A percentile compares a stretch with the other conserved stretches of the same genome.
Evolutionary conservation across 30 jellyfish, hydroid and myxozoan species (phyloP).

Genomic region (Pseudorhiza aurosa): DNA sequence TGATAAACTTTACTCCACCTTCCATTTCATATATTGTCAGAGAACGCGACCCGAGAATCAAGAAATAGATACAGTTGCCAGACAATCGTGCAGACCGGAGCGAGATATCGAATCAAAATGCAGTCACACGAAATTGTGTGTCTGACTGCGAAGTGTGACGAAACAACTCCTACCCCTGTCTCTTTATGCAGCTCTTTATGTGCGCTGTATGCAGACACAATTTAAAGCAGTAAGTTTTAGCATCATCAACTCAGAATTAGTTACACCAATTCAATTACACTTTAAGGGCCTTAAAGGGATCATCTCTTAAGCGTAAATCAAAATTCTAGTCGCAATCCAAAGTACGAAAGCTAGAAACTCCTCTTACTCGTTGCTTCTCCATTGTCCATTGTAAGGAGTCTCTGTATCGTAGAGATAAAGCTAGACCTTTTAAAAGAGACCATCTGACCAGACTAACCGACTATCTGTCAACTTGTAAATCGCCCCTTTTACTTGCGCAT

Average conservation of each 20-base stretch:
- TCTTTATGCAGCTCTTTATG: background rate
- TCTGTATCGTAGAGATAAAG: conserved; percentile 1
- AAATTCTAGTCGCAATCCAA: conserved; percentile 19
- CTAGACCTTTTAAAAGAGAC: background rate
- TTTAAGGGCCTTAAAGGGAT: conserved; percentile 18
- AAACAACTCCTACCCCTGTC: no score
- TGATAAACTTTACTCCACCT: background rate
- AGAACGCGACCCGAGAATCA: no score
- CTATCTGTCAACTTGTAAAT: background rate
- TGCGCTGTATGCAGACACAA: conserved; percentile 11
- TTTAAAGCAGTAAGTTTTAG: conserved; percentile 5
- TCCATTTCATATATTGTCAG: no score
- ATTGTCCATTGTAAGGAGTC: conserved; percentile 20
- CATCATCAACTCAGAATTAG: conserved; percentile 46
- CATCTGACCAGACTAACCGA: conserved; percentile 7
- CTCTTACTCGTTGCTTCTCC: background rate
- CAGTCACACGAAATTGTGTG: no score
- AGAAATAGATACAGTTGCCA: no score
- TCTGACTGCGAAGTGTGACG: no score
- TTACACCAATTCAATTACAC: conserved; percentile 45
- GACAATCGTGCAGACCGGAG: no score
- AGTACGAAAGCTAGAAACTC: conserved; percentile 1
- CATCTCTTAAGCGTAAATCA: conserved; percentile 49
- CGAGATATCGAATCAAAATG: no score
- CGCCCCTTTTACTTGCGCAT: background rate